phyloP scores from a whole-genome alignment of 1,140 invertebrate genomes.

The Drosophila miranda region DNA sequence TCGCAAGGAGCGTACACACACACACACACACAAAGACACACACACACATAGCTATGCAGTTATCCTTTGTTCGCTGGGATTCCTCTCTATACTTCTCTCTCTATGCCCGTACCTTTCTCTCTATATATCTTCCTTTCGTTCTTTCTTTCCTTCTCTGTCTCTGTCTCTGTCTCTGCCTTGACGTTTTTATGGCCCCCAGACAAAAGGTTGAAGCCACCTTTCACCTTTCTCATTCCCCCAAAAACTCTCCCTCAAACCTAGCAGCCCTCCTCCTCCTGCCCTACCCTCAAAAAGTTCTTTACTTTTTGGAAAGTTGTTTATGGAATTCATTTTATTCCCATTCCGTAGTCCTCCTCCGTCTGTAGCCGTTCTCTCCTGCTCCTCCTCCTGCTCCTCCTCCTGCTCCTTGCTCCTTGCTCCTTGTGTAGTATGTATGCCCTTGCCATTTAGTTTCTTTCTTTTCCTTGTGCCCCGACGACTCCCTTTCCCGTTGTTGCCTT shows the following conservation, averaged over 20 bases:
- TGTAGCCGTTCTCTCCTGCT: slow-evolving; percentile 9
- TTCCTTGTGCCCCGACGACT: neutral
- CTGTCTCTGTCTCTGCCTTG: slow-evolving; percentile 11
- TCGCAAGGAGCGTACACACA: slow-evolving; percentile 45
- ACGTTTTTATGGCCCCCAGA: slow-evolving; percentile 61
- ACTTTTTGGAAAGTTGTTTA: slow-evolving; percentile 77
- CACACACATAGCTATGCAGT: slow-evolving; percentile 46
- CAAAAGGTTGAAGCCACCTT: slow-evolving; percentile 60
- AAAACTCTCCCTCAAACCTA: too few relatives aligned
- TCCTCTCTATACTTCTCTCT: slow-evolving; percentile 29
- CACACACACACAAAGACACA: slow-evolving; percentile 19
- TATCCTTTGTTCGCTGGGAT: slow-evolving; percentile 70
- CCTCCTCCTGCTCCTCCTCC: neutral
- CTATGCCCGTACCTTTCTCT: neutral
- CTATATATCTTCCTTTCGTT: neutral
- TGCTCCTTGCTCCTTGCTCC: slow-evolving; percentile 1
- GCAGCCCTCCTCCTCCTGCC: neutral
- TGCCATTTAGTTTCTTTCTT: slow-evolving; percentile 37
- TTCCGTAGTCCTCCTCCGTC: too few relatives aligned
- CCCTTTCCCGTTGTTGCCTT: slow-evolving; percentile 35
- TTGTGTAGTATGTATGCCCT: slow-evolving; percentile 26
- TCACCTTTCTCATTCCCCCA: slow-evolving; percentile 18
- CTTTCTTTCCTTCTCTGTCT: neutral
- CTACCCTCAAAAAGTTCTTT: slow-evolving; percentile 34
- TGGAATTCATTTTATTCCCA: slow-evolving; percentile 78